These are phyloP conservation scores for Apodemia duryi DNA, from an alignment of 2,888 invertebrate species.

Conservation along the genomic window DNA sequence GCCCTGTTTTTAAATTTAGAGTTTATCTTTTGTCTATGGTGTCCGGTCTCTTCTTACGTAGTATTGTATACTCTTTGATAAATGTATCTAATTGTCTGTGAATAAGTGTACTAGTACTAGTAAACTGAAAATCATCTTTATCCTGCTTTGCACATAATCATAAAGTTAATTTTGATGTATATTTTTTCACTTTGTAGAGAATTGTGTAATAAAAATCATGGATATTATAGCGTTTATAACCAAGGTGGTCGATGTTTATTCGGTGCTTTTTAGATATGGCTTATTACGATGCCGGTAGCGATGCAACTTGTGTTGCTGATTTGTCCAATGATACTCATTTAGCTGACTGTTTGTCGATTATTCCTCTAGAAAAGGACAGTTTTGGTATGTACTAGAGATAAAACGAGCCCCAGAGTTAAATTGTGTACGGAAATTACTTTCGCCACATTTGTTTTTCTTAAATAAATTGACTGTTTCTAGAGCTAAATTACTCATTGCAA, in stretches of 20 bases:
- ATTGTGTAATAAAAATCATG: constrained; percentile 47
- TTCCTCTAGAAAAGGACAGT: constrained; percentile 93
- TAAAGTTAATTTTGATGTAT: background rate
- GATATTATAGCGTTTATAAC: constrained; percentile 57
- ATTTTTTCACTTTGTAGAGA: background rate
- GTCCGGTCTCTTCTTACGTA: no score
- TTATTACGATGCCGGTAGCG: constrained; percentile 51
- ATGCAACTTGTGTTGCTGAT: constrained; percentile 44
- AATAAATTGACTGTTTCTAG: no score
- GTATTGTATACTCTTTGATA: no score
- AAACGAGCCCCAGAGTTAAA: background rate
- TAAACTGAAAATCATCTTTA: background rate
- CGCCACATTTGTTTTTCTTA: no score
- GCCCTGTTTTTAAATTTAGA: no score
- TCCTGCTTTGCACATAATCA: background rate
- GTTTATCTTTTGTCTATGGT: no score
- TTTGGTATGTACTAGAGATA: constrained; percentile 82
- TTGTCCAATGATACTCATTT: constrained; percentile 50
- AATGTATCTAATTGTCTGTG: no score
- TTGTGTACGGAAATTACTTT: no score
- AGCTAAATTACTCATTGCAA: no score
- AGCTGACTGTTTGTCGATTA: constrained; percentile 86
- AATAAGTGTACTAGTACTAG: no score
- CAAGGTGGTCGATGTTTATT: constrained; percentile 41
- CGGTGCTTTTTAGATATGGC: constrained; percentile 59